phyloP scores from a whole-genome alignment of 2,888 invertebrate genomes.

The Aphidius colemani region DNA sequence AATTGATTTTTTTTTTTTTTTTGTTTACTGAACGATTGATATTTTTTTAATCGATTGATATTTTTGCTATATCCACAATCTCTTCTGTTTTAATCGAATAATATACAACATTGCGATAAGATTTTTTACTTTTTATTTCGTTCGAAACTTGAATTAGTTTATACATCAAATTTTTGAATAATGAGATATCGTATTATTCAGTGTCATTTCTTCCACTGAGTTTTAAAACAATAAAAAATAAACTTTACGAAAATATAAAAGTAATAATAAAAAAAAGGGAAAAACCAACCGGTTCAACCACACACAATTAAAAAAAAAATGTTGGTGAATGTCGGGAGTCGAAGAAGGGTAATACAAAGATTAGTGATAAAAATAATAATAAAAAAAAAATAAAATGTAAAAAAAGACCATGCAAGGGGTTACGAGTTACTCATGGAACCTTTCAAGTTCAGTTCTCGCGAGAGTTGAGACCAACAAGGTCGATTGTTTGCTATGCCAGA shows the following conservation, averaged over 20 bases:
- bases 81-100: too few species aligned
- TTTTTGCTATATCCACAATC: too few species aligned
- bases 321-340: conserved; percentile 1
- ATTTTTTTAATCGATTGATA: too few species aligned
- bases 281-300: conserved; percentile 6
- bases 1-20: too few species aligned
- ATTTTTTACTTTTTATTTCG: too few species aligned
- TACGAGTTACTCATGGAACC: conserved; percentile 23
- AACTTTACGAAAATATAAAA: neutral
- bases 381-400: neutral
- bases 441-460: conserved; percentile 37
- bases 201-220: too few species aligned
- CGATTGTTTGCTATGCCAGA: neutral
- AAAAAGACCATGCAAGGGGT: conserved; percentile 16
- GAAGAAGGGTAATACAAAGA: neutral
- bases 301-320: neutral
- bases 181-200: too few species aligned
- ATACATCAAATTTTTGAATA: too few species aligned
- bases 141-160: too few species aligned
- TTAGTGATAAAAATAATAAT: conserved; percentile 2
- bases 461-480: conserved; percentile 29
- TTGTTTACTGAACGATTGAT: too few species aligned
- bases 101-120: too few species aligned
- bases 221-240: too few species aligned
- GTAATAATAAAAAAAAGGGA: neutral